Percentiles rank a stretch among this genome's conserved stretches.
Conservation (phyloP, 2,888 invertebrate genomes). For the Cephus spinipes region DNA sequence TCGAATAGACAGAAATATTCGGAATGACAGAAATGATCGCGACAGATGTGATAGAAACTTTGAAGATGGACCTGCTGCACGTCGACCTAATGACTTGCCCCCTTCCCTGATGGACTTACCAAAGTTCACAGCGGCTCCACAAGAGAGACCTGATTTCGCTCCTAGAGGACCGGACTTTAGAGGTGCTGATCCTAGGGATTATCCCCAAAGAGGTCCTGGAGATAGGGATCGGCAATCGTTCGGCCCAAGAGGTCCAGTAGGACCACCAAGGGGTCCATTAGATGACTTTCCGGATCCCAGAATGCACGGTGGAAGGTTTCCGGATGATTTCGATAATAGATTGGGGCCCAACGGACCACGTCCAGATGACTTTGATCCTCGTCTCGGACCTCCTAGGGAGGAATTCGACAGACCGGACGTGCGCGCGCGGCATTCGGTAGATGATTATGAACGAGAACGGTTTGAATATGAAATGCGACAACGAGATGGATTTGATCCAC, state of each 20-base stretch:
- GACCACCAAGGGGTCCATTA: constrained; percentile 33
- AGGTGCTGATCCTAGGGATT: constrained; percentile 52
- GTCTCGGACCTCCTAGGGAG: constrained; percentile 46
- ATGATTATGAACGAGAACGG: constrained; percentile 59
- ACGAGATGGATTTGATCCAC: constrained; percentile 58
- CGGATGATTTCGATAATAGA: constrained; percentile 57
- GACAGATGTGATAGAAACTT: constrained; percentile 49
- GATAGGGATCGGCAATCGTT: constrained; percentile 53
- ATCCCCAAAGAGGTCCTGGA: constrained; percentile 35
- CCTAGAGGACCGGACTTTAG: constrained; percentile 53
- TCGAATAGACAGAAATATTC: constrained; percentile 49
- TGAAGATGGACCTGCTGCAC: constrained; percentile 46
- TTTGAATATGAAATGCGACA: constrained; percentile 61
- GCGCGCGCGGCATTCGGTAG: constrained; percentile 51
- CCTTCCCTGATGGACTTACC: constrained; percentile 63
- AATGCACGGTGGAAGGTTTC: constrained; percentile 50
- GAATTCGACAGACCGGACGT: constrained; percentile 56
- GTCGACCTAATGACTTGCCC: constrained; percentile 52
- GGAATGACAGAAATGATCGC: constrained; percentile 55
- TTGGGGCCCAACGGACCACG: constrained; percentile 53
- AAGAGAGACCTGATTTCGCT: constrained; percentile 54
- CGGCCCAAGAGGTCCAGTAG: constrained; percentile 39
- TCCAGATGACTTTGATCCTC: constrained; percentile 54
- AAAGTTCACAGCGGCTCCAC: constrained; percentile 47
- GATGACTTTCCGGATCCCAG: constrained; percentile 56